Conservation (phyloP, 2,113 vertebrate genomes). For the Ariopsis seemanni region DNA sequence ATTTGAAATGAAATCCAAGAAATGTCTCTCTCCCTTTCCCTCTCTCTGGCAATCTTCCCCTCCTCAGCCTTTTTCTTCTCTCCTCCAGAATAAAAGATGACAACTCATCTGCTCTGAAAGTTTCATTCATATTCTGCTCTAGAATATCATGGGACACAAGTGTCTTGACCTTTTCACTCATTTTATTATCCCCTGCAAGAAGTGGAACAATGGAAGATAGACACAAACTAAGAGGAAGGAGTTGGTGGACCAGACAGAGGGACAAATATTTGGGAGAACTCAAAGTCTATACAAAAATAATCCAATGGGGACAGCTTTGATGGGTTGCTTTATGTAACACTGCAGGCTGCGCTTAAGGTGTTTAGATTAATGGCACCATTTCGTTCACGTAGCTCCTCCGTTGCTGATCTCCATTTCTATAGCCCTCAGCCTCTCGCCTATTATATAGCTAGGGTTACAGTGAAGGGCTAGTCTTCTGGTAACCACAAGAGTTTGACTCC, state of each 20-base stretch:
- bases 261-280: not conserved
- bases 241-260: not conserved
- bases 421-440: too few relatives aligned
- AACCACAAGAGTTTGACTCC: too few relatives aligned
- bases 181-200: not conserved
- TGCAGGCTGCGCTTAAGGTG: not conserved
- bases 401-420: too few relatives aligned
- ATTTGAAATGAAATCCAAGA: not conserved
- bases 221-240: not conserved
- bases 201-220: not conserved
- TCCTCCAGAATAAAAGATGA: not conserved
- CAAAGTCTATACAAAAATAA: slow-evolving; percentile 1
- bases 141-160: slow-evolving; percentile 27
- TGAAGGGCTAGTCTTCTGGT: too few relatives aligned
- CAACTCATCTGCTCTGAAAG: slow-evolving; percentile 26
- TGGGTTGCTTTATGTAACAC: not conserved
- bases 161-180: slow-evolving; percentile 49
- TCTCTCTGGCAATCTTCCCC: not conserved
- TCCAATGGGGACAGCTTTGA: not conserved
- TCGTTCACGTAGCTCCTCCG: slow-evolving; percentile 1
- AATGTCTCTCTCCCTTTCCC: not conserved
- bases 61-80: slow-evolving; percentile 15
- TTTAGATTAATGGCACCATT: slow-evolving; percentile 24
- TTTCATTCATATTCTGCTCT: slow-evolving; percentile 43
- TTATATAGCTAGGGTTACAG: too few relatives aligned